Conservation (phyloP, 1,140 invertebrate species). For the Heliconius hermathena region DNA sequence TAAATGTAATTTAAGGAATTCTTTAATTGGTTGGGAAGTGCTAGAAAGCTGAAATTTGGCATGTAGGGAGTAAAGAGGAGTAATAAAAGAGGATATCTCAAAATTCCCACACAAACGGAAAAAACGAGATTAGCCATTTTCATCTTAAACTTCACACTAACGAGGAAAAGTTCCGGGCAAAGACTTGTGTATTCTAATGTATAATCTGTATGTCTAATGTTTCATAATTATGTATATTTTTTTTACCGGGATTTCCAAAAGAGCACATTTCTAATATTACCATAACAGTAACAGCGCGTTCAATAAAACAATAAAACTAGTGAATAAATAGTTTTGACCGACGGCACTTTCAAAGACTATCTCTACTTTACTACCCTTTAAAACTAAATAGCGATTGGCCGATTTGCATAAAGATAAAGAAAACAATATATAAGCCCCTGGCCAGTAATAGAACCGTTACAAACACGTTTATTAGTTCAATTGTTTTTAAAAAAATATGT, state of each 20-base stretch:
- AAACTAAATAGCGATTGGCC: neutral
- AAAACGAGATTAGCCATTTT: too few species aligned
- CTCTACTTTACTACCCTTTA: neutral
- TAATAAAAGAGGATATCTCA: too few species aligned
- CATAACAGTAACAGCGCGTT: neutral
- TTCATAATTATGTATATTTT: neutral
- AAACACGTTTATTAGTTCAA: neutral
- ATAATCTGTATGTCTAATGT: too few species aligned
- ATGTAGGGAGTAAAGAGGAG: too few species aligned
- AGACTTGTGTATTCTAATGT: neutral
- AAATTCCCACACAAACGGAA: too few species aligned
- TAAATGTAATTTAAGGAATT: too few species aligned
- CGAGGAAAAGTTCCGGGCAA: neutral
- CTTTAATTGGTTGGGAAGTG: too few species aligned
- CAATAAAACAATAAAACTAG: constrained; percentile 2
- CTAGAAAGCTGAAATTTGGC: too few species aligned
- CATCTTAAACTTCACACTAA: too few species aligned
- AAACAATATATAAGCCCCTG: neutral
- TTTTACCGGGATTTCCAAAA: neutral
- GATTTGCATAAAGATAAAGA: constrained; percentile 14
- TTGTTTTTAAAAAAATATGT: neutral
- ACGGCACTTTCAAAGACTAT: neutral
- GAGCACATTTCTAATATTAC: constrained; percentile 3
- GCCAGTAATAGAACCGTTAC: neutral
- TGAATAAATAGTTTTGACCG: neutral